Evolutionary conservation across 2,113 vertebrate genomes (phyloP).

Genomic region (Pycnonotus jocosus): DNA sequence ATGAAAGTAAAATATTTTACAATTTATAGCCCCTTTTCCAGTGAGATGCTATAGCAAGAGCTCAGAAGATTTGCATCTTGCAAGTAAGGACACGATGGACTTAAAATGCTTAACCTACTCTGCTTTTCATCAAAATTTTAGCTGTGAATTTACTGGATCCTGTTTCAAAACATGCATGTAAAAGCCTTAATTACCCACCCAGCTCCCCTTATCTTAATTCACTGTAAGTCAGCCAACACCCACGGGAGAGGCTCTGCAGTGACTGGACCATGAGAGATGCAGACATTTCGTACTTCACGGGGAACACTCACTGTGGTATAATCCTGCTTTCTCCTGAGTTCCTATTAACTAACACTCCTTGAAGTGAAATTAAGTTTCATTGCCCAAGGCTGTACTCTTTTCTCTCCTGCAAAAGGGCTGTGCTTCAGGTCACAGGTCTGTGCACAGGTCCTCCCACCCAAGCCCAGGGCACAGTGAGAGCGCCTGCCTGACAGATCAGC

Average conservation of each 20-base stretch:
- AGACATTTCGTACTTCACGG: not conserved
- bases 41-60: not conserved
- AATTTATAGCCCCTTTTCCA: not conserved
- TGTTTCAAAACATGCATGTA: conserved; percentile 20
- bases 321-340: not conserved
- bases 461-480: not conserved
- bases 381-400: conserved; percentile 32
- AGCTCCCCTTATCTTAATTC: conserved; percentile 31
- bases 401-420: not conserved
- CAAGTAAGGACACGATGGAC: conserved; percentile 2
- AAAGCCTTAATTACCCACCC: conserved; percentile 28
- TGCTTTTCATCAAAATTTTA: not conserved
- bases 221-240: conserved; percentile 6
- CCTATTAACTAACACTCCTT: not conserved
- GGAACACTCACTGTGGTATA: not conserved
- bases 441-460: not conserved
- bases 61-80: not conserved
- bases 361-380: conserved; percentile 50
- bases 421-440: conserved; percentile 24
- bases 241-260: not conserved
- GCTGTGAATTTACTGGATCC: not conserved
- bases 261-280: conserved; percentile 10
- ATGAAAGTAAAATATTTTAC: not conserved
- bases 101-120: not conserved
- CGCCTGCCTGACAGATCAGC: not conserved